Conservation (phyloP, 2,113 vertebrate genomes). For the Sinocyclocheilus maitianheensis region DNA sequence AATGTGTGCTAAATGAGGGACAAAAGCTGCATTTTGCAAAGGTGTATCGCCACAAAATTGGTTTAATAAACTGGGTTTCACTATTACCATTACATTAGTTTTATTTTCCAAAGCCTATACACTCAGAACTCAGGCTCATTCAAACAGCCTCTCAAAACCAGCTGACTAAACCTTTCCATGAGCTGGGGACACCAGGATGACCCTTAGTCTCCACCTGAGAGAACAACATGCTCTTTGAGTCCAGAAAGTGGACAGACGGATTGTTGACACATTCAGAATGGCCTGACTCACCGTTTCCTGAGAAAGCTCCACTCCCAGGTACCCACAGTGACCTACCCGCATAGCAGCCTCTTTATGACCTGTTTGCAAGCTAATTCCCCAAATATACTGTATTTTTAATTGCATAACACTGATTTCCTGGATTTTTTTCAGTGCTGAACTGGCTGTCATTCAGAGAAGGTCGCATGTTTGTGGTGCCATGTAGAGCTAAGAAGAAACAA, state of each 20-base stretch:
- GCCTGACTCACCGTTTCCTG: slow-evolving; percentile 35
- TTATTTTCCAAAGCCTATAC: background rate
- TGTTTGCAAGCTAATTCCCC: slow-evolving; percentile 25
- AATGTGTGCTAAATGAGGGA: background rate
- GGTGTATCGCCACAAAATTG: background rate
- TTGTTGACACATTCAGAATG: slow-evolving; percentile 22
- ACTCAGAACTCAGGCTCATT: slow-evolving; percentile 17
- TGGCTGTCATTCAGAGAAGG: background rate
- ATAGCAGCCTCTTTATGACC: slow-evolving; percentile 41
- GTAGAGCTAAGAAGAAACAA: background rate
- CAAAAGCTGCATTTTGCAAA: slow-evolving; percentile 15
- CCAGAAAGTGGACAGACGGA: slow-evolving; percentile 11
- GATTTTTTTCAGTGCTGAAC: background rate
- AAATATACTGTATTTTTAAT: slow-evolving; percentile 11
- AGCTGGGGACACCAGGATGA: slow-evolving; percentile 36
- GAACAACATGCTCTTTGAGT: slow-evolving; percentile 37
- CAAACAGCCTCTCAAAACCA: slow-evolving; percentile 3
- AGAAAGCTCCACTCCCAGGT: slow-evolving; percentile 23
- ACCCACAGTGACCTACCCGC: background rate
- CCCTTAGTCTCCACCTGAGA: slow-evolving; percentile 15
- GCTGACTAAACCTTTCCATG: slow-evolving; percentile 37
- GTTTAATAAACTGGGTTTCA: background rate
- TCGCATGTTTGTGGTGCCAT: background rate
- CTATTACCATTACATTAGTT: background rate
- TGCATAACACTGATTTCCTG: slow-evolving; percentile 5